Base-by-base conservation (phyloP, 2,113 vertebrate species). In the Myocastor coypus region DNA sequence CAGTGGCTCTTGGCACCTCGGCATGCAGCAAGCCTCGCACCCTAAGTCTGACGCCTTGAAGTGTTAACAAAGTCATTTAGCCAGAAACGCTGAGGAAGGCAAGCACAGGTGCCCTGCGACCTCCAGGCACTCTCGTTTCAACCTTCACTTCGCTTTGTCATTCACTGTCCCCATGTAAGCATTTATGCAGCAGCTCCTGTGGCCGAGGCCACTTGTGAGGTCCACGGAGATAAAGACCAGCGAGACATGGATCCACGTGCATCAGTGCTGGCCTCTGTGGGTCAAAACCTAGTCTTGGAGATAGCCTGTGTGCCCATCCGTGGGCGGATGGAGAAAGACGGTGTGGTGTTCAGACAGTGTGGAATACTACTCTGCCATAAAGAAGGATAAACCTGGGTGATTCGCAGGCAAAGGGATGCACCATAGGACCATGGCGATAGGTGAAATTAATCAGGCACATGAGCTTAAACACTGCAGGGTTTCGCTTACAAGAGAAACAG, bases 161-260 rank as follows among this genome's bases (percentile, higher is more conserved):
- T 13, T 68, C 26, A 61, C 75, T 83, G 69, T 34, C 34, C n/a
- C 7, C 42, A 37, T 46, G 37, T 24, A 0, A n/a, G 24, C 32
- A 50, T 5, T 30, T 24, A 55, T 55, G 14, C 55, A 81, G 66
- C 13, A 69, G 28, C 13, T 61, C 24, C 66, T 61, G 4, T 17
- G 34, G 0, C 9, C 59, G 50, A 69, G 69, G 40, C 2, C 66
- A 42, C n/a, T 3, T 4, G 5, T 42, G 37, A 75, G 40, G 28
- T 32, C 16, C 8, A 12, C 24, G 22, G 63, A 50, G 1, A 8
- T 4, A 20, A 52, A 81, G 68, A 68, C 0, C 30, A 63, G 9
- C 7, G 30, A 52, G 10, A 32, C 4, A 22, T 1, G 7, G 2
- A 9, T 11, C 1, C 77, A 77, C 3, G 20, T 3, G 16, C 9